phyloP scores from a whole-genome alignment of 1,140 invertebrate genomes.

The Solenopsis invicta region DNA sequence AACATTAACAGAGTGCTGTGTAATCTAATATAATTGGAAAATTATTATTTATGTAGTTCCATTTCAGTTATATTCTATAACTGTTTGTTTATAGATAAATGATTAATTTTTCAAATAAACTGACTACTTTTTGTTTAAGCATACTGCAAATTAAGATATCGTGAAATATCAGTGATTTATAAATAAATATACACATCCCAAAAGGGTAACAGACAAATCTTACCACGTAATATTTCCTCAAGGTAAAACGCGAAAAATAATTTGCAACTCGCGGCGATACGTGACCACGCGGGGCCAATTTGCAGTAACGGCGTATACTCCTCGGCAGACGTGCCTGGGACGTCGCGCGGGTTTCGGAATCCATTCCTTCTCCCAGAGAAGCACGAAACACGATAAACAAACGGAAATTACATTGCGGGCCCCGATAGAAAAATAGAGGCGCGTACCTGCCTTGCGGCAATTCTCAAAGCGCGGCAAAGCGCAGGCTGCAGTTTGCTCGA shows the following conservation, averaged over 20 bases:
- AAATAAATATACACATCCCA: background rate
- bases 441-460: constrained; percentile 20
- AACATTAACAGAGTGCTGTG: constrained; percentile 2
- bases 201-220: background rate
- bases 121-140: background rate
- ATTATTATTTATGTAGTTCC: background rate
- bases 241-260: constrained; percentile 40
- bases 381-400: constrained; percentile 64
- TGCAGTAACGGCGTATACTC: constrained; percentile 44
- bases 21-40: background rate
- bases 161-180: background rate
- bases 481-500: constrained; percentile 29
- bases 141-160: background rate
- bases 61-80: background rate
- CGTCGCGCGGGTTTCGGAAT: constrained; percentile 48
- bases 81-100: background rate
- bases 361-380: constrained; percentile 50
- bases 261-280: constrained; percentile 55
- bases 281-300: constrained; percentile 59
- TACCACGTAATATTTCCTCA: constrained; percentile 13
- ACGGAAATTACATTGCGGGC: constrained; percentile 58
- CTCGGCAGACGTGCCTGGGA: constrained; percentile 52
- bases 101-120: background rate
- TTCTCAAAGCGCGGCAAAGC: constrained; percentile 37
- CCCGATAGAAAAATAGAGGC: constrained; percentile 58